Conservation (phyloP, 2,797 vertebrate species). For the Karalla daura region DNA sequence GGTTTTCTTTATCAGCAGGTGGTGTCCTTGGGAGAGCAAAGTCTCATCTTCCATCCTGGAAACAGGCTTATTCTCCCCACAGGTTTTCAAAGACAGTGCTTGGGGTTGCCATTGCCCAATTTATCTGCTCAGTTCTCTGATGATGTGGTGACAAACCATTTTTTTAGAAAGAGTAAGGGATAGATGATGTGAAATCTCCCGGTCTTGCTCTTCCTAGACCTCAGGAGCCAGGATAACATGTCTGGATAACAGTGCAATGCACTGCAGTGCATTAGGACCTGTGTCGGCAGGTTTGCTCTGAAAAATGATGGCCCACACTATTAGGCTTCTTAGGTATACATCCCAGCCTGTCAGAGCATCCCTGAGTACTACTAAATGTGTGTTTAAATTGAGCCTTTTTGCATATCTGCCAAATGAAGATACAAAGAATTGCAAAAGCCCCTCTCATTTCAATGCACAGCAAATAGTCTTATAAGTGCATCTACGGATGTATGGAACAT, state of each 20-base stretch:
- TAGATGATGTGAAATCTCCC: slow-evolving; percentile 15
- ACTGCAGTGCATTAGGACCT: too few relatives aligned
- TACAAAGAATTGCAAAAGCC: slow-evolving; percentile 10
- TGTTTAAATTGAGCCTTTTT: slow-evolving; percentile 23
- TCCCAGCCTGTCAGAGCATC: slow-evolving; percentile 22
- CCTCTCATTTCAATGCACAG: slow-evolving; percentile 22
- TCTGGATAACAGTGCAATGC: too few relatives aligned
- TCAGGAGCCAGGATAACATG: neutral
- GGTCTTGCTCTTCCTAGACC: neutral
- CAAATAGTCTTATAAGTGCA: slow-evolving; percentile 14
- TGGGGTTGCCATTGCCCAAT: slow-evolving; percentile 3
- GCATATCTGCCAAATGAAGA: slow-evolving; percentile 44
- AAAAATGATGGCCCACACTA: neutral
- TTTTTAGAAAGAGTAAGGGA: too few relatives aligned
- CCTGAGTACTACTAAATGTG: slow-evolving; percentile 34
- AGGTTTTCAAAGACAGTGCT: slow-evolving; percentile 10
- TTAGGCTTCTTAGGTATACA: slow-evolving; percentile 11
- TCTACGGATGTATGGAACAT: neutral
- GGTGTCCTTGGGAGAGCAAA: slow-evolving; percentile 31
- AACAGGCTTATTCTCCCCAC: neutral
- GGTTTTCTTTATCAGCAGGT: slow-evolving; percentile 25
- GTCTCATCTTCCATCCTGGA: slow-evolving; percentile 5
- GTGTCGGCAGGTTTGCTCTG: neutral
- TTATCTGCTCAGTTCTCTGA: slow-evolving; percentile 7
- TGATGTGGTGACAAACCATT: neutral